Evolutionary conservation across 2,888 invertebrate genomes (phyloP), one percentile per base, ranked within the genome.

Genomic region (Drosophila cognata): DNA sequence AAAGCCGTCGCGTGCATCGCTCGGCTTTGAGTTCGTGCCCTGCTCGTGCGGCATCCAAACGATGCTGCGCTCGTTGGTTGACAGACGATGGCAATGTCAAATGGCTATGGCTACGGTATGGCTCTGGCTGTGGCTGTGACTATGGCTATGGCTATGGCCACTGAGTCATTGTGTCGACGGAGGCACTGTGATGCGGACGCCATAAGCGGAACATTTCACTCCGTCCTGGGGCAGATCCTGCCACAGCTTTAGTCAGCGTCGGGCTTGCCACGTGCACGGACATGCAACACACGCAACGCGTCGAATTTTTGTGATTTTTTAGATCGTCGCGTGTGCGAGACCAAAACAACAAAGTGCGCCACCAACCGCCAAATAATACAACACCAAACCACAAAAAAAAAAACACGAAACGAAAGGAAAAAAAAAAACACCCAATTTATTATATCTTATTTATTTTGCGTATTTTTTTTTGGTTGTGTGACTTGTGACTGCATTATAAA

Each of bases 191-290:
- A 68, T 77, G 77, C 77, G 77, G 77, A 77, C 69, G 77, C 64
- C 58, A 77, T 41, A 57, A 78, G 57, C 79, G 77, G 74, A 52
- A 70, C 58, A 79, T 64, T 82, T 79, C 65, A 72, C 73, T 71
- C 58, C 62, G 56, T 57, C 52, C 77, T 71, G 69, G 25, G 55
- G 62, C 60, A 48, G 74, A 50, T 62, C 61, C 57, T 50, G 66
- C 50, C 53, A 50, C 68, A 57, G 57, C 46, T 62, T 77, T 71
- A 86, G 88, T 86, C 72, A 72, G 82, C 87, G 86, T 86, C 86
- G 88, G 86, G 79, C 65, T 74, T 71, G 82, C 81, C 89, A 84
- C 86, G 87, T 82, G 87, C 72, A 88, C 88, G 82, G 83, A 88
- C 88, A 81, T 68, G 77, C 63, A 41, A 59, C 58, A 61, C 59